Evolutionary conservation across 2,888 invertebrate genomes (phyloP).

Genomic region (Drosophila anomalipes): DNA sequence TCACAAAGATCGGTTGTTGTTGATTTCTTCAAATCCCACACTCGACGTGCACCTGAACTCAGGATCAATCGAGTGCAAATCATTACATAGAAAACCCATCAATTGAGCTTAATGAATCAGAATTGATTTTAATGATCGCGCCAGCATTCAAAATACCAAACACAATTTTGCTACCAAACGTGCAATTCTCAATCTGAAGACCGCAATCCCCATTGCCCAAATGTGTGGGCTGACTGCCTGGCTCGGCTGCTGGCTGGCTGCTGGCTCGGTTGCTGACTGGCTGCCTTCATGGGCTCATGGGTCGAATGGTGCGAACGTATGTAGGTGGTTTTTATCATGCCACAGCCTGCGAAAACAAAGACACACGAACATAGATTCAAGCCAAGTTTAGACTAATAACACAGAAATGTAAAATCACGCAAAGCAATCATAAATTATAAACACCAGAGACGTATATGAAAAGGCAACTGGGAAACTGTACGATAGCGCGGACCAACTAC

Average conservation of each 20-base stretch:
- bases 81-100: conserved; percentile 26
- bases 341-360: conserved; percentile 17
- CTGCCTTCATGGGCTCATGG: conserved; percentile 41
- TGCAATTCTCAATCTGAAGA: conserved; percentile 40
- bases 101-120: conserved; percentile 56
- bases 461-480: conserved; percentile 38
- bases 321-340: conserved; percentile 43
- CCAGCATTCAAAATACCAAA: conserved; percentile 52
- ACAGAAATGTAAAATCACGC: conserved; percentile 72
- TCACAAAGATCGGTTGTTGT: conserved; percentile 11
- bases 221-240: conserved; percentile 36
- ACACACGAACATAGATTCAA: conserved; percentile 33
- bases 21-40: conserved; percentile 31
- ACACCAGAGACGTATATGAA: conserved; percentile 49
- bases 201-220: neutral
- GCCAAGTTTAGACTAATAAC: conserved; percentile 72
- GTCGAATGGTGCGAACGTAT: conserved; percentile 43
- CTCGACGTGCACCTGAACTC: conserved; percentile 37
- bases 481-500: conserved; percentile 22
- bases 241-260: conserved; percentile 2
- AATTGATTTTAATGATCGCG: conserved; percentile 59
- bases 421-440: conserved; percentile 75
- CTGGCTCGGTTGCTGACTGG: neutral
- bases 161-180: conserved; percentile 50
- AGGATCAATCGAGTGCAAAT: conserved; percentile 27